These are phyloP conservation scores for Aplidium turbinatum DNA, from an alignment of 23 tunicate species.

Conservation along the genomic window DNA sequence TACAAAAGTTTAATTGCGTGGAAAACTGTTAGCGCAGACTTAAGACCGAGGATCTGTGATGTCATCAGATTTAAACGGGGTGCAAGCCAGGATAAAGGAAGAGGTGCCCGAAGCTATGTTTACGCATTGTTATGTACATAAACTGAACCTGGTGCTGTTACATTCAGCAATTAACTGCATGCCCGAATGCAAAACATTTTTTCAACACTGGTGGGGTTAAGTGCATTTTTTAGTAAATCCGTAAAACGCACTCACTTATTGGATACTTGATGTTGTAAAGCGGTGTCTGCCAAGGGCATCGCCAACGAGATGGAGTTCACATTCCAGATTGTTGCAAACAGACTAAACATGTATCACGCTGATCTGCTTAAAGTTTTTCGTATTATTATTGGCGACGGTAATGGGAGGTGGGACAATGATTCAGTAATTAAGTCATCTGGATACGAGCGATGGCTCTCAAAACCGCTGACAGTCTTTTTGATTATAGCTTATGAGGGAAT, in stretches of 20 bases:
- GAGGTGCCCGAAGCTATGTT: not conserved
- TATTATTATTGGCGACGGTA: not conserved
- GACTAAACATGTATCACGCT: constrained; percentile 19
- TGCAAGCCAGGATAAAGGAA: constrained; percentile 2
- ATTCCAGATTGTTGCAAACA: not conserved
- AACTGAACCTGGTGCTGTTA: constrained; percentile 10
- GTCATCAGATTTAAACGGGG: constrained; percentile 14
- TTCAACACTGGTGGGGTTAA: constrained; percentile 5
- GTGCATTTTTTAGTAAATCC: constrained; percentile 16
- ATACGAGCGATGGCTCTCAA: constrained; percentile 1
- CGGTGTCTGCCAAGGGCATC: constrained; percentile 19
- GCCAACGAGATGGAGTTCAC: constrained; percentile 20
- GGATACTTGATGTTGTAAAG: constrained; percentile 12
- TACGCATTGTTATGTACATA: constrained; percentile 11
- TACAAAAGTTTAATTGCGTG: constrained; percentile 5
- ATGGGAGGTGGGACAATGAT: too few species aligned
- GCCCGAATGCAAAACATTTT: constrained; percentile 10
- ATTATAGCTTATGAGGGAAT: not conserved
- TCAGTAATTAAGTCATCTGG: too few species aligned
- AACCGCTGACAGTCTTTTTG: not conserved
- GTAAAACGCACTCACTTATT: not conserved
- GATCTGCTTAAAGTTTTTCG: constrained; percentile 15
- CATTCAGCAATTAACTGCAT: constrained; percentile 22
- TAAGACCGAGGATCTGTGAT: constrained; percentile 26
- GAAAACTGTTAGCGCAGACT: constrained; percentile 19